Conservation (phyloP, 2,888 invertebrate genomes). For the Limnephilus marmoratus region DNA sequence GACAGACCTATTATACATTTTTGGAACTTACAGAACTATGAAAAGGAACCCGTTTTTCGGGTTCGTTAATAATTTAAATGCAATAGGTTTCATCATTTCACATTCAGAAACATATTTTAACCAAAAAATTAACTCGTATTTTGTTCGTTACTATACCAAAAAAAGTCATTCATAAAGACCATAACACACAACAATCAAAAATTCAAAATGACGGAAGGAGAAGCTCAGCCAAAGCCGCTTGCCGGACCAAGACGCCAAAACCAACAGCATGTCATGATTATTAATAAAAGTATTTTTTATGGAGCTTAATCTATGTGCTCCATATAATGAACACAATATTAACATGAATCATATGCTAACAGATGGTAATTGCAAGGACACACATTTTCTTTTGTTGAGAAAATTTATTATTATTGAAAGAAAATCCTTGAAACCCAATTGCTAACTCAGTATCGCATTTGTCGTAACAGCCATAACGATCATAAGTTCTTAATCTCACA, state of each 20-base stretch:
- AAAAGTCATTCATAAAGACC: no score
- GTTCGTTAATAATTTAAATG: no score
- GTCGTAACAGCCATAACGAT: not conserved
- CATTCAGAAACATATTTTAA: no score
- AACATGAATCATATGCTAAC: not conserved
- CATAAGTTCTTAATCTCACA: not conserved
- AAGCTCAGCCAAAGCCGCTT: not conserved
- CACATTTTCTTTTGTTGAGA: slow-evolving; percentile 38
- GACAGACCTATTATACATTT: no score
- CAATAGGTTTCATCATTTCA: no score
- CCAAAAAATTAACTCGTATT: no score
- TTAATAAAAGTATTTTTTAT: not conserved
- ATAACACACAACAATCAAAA: no score
- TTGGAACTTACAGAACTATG: no score
- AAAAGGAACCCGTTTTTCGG: no score
- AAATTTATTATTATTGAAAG: slow-evolving; percentile 36
- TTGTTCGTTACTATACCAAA: no score
- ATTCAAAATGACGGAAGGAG: no score
- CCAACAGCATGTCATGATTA: not conserved
- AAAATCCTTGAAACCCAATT: slow-evolving; percentile 28
- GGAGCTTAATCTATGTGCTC: not conserved
- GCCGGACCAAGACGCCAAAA: not conserved
- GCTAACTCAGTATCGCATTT: not conserved
- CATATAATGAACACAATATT: not conserved
- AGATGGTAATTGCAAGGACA: slow-evolving; percentile 38